phyloP scores from a whole-genome alignment of 2,797 vertebrate species.

The Lepidocolaptes lacrymiger region DNA sequence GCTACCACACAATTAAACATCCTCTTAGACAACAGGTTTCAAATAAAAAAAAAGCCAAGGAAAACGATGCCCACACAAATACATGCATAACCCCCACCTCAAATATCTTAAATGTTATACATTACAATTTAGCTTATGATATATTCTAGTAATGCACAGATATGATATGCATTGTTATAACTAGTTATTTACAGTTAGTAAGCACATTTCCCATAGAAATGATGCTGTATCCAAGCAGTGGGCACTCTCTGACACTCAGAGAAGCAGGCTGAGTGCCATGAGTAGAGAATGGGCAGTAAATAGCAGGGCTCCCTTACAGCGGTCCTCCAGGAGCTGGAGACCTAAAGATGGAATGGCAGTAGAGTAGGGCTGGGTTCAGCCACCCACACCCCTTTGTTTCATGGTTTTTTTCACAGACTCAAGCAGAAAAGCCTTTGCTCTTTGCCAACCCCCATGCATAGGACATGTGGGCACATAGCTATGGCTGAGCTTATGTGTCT shows the following conservation, averaged over 20 bases:
- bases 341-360: background rate
- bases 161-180: background rate
- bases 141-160: background rate
- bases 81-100: accelerated
- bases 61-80: background rate
- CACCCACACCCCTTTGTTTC: background rate
- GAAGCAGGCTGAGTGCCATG: accelerated
- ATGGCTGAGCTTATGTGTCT: accelerated
- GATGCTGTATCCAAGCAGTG: background rate
- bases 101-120: background rate
- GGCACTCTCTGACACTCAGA: background rate
- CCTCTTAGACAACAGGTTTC: background rate
- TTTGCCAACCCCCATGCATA: background rate
- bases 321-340: background rate
- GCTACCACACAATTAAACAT: background rate
- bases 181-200: background rate
- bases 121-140: background rate
- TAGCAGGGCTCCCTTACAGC: accelerated
- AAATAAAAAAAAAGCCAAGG: background rate
- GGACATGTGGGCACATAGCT: accelerated
- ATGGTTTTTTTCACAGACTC: background rate
- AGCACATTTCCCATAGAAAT: background rate
- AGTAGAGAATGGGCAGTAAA: background rate
- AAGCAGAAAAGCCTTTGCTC: background rate
- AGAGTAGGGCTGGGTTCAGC: background rate